Evolutionary conservation across 1,140 invertebrate species (phyloP).

Genomic region (Dolichoris vasculosae): DNA sequence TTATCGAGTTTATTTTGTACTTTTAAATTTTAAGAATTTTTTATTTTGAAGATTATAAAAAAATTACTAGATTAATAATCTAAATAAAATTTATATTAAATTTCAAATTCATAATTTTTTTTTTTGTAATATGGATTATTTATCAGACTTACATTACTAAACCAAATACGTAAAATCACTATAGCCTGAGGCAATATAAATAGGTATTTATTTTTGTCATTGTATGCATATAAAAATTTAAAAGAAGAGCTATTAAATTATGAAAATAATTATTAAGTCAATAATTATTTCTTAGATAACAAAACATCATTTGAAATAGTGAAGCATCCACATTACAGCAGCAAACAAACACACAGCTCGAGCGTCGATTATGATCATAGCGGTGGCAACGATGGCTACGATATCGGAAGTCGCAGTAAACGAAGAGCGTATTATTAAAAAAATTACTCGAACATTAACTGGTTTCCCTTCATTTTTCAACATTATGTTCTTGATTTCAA

Average conservation of each 20-base stretch:
- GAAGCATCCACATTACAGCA: slow-evolving; percentile 86
- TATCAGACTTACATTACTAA: no score
- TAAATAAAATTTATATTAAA: no score
- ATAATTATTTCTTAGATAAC: slow-evolving; percentile 59
- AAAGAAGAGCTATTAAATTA: not conserved
- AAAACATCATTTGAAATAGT: slow-evolving; percentile 90
- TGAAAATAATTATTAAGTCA: not conserved
- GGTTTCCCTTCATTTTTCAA: slow-evolving; percentile 4
- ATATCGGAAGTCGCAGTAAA: slow-evolving; percentile 72
- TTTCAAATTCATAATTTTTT: no score
- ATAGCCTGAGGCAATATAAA: no score
- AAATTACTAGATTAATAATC: no score
- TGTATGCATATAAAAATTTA: no score
- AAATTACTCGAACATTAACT: not conserved
- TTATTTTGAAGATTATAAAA: no score
- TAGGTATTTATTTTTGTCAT: no score
- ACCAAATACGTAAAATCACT: no score
- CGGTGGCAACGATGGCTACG: slow-evolving; percentile 79
- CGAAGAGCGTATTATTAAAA: slow-evolving; percentile 53
- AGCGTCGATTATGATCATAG: slow-evolving; percentile 82
- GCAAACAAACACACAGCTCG: slow-evolving; percentile 84
- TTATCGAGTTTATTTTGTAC: no score
- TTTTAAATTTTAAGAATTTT: no score
- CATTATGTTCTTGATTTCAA: slow-evolving; percentile 20
- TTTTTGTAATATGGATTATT: no score